Percentiles rank a stretch among this genome's conserved stretches.
Evolutionary conservation across 2,113 vertebrate genomes (phyloP).

Genomic region (Oncorhynchus mykiss): DNA sequence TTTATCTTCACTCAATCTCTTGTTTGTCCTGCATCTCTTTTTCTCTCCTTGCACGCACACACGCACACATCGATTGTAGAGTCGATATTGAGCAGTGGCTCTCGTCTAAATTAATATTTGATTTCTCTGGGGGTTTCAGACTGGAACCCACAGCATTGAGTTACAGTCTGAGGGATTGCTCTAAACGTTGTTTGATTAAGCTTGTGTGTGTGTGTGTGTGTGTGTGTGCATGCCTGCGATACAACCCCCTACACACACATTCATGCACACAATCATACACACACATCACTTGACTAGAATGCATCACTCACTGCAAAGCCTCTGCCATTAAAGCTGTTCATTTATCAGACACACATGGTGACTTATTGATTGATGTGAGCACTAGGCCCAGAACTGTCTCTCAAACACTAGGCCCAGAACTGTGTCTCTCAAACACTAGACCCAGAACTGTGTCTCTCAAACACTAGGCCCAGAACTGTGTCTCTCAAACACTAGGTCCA

Average conservation of each 20-base stretch:
- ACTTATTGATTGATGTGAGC: neutral
- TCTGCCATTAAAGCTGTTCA: neutral
- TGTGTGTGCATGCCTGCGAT: too few species aligned
- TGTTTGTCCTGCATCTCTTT: neutral
- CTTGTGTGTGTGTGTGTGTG: neutral
- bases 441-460: too few species aligned
- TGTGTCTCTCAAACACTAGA: too few species aligned
- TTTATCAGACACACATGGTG: conserved; percentile 18
- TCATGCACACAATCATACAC: neutral
- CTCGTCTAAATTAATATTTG: conserved; percentile 64
- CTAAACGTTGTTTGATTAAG: conserved; percentile 54
- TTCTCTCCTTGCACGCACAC: conserved; percentile 13
- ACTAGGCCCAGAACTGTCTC: neutral
- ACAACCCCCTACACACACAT: too few species aligned
- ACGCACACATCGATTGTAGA: conserved; percentile 46
- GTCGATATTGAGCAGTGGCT: conserved; percentile 56
- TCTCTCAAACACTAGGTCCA: too few species aligned
- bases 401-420: too few species aligned
- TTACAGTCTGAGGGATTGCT: conserved; percentile 43
- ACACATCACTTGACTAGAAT: conserved; percentile 4
- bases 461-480: too few species aligned
- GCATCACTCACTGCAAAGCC: neutral
- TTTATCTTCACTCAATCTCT: conserved; percentile 4
- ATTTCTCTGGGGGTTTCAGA: conserved; percentile 56
- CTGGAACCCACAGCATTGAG: conserved; percentile 48